phyloP scores from a whole-genome alignment of 2,888 invertebrate species.

The Nudaria mundana region DNA sequence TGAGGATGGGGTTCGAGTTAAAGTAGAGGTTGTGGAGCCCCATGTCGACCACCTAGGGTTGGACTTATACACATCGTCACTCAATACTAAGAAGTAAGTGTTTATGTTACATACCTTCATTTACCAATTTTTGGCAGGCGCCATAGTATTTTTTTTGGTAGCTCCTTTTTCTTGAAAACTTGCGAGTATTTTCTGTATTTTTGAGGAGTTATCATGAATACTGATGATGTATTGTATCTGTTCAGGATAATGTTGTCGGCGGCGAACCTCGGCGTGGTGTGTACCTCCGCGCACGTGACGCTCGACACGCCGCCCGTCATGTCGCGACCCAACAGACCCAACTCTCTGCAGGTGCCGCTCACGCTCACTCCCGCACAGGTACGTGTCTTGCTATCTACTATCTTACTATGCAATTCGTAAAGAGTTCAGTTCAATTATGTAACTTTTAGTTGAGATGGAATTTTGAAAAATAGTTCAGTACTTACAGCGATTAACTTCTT shows the following conservation, averaged over 20 bases:
- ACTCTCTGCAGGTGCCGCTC: conserved; percentile 85
- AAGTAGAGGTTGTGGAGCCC: conserved; percentile 78
- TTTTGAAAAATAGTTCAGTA: no score
- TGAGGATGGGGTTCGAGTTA: conserved; percentile 75
- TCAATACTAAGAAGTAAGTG: conserved; percentile 70
- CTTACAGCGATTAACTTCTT: no score
- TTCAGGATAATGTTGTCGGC: conserved; percentile 78
- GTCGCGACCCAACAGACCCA: conserved; percentile 84
- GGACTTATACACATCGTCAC: conserved; percentile 71
- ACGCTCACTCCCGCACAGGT: conserved; percentile 78
- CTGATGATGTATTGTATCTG: conserved; percentile 8
- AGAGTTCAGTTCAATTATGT: no score
- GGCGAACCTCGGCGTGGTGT: conserved; percentile 69
- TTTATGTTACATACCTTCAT: no score
- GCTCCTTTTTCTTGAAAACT: not conserved
- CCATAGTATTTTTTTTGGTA: not conserved
- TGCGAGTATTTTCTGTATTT: no score
- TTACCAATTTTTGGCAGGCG: no score
- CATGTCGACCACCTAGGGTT: conserved; percentile 59
- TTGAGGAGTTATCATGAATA: not conserved
- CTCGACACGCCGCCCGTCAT: conserved; percentile 66
- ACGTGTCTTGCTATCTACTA: conserved; percentile 3
- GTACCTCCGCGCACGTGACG: conserved; percentile 38
- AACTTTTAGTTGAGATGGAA: no score
- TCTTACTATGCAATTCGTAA: no score